These are phyloP conservation scores for Napeogenes inachia DNA, from an alignment of 2,888 invertebrate species.

Conservation along the genomic window DNA sequence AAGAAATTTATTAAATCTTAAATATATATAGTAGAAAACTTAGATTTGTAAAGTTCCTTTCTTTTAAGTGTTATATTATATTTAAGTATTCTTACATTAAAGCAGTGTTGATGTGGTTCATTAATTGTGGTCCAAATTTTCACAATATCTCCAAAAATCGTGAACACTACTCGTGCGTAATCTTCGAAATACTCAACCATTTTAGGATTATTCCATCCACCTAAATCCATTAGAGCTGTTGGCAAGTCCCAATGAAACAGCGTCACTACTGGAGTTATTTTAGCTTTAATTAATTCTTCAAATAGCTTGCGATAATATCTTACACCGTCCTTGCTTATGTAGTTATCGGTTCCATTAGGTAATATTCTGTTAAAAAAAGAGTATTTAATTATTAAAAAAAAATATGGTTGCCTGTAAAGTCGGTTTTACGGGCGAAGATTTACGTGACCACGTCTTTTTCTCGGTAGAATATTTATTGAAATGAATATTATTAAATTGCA, in stretches of 20 bases:
- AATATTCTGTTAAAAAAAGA: conserved; percentile 74
- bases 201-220: conserved; percentile 73
- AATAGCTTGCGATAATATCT: conserved; percentile 86
- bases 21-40: too few relatives aligned
- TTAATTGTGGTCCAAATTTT: conserved; percentile 87
- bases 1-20: too few relatives aligned
- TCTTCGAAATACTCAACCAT: conserved; percentile 74
- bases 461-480: too few relatives aligned
- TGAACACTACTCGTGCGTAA: conserved; percentile 75
- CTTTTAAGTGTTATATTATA: too few relatives aligned
- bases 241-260: conserved; percentile 81
- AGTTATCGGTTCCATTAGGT: conserved; percentile 81
- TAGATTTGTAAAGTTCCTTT: too few relatives aligned
- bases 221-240: conserved; percentile 68
- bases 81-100: conserved; percentile 48
- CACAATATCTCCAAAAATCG: conserved; percentile 79
- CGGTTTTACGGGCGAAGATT: too few relatives aligned
- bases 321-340: conserved; percentile 82
- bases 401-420: too few relatives aligned
- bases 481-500: too few relatives aligned
- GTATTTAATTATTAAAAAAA: not conserved
- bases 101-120: conserved; percentile 80
- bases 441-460: too few relatives aligned
- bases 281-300: conserved; percentile 80
- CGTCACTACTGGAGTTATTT: conserved; percentile 82